Conservation (phyloP, 2,113 vertebrate genomes). For the Ceyx cyanopectus region DNA sequence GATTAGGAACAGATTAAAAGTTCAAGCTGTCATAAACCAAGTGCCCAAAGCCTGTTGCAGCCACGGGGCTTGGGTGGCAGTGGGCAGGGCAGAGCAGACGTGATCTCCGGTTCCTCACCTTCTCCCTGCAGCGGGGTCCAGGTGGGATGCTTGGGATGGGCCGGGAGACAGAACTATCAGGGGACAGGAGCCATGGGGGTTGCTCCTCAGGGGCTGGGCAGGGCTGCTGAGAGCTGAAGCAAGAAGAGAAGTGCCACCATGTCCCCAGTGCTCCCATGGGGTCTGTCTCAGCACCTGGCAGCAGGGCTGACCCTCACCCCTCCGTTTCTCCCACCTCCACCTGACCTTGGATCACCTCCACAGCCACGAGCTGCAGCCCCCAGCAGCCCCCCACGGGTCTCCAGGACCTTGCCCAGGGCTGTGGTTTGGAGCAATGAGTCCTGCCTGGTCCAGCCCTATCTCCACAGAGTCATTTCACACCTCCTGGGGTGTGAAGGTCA, state of each 20-base stretch:
- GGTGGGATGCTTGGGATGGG: neutral
- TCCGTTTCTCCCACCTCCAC: neutral
- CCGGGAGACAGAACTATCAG: fast-evolving
- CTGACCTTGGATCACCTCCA: neutral
- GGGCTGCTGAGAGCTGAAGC: neutral
- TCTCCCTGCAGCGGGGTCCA: fast-evolving
- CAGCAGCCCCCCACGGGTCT: too few relatives aligned
- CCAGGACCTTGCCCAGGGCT: neutral
- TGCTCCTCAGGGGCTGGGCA: neutral
- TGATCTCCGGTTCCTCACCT: neutral
- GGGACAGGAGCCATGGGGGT: neutral
- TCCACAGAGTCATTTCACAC: neutral
- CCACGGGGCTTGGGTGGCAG: neutral
- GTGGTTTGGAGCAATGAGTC: fast-evolving
- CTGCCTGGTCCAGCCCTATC: neutral
- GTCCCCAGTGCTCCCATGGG: fast-evolving
- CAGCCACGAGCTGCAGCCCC: fast-evolving
- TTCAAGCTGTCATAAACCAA: neutral
- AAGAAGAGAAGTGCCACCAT: fast-evolving
- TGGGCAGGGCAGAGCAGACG: neutral
- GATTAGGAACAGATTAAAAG: neutral
- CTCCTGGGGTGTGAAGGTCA: neutral
- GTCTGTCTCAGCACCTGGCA: neutral
- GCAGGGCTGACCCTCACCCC: neutral
- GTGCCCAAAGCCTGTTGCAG: neutral